Evolutionary conservation across 2,888 invertebrate species (phyloP).

Genomic region (Anarsia innoxiella): DNA sequence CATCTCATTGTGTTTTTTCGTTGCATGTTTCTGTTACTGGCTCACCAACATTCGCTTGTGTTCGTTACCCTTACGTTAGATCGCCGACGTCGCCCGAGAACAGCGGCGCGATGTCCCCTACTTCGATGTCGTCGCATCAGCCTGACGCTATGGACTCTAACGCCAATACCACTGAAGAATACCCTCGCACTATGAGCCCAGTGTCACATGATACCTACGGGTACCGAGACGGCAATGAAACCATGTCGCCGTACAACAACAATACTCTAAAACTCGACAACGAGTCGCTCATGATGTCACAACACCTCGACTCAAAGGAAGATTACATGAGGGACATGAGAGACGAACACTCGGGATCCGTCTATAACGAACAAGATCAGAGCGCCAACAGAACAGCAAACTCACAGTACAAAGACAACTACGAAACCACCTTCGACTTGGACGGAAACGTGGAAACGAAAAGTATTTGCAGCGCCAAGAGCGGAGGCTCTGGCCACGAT

Average conservation of each 20-base stretch:
- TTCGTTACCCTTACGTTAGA: conserved; percentile 56
- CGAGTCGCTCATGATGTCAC: conserved; percentile 63
- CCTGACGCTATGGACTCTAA: conserved; percentile 46
- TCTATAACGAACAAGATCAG: conserved; percentile 55
- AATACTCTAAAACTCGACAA: conserved; percentile 67
- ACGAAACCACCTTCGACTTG: conserved; percentile 90
- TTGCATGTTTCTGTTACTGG: conserved; percentile 72
- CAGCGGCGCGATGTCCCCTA: conserved; percentile 66
- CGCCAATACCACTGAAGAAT: conserved; percentile 50
- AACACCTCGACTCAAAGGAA: conserved; percentile 59
- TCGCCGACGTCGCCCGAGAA: conserved; percentile 61
- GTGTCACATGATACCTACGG: conserved; percentile 78
- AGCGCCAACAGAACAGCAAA: conserved; percentile 43
- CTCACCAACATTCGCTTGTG: conserved; percentile 72
- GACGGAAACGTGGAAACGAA: conserved; percentile 95
- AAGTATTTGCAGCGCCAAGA: conserved; percentile 88
- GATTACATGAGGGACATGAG: conserved; percentile 47
- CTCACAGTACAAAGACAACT: conserved; percentile 80
- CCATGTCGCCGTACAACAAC: conserved; percentile 55
- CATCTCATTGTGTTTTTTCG: conserved; percentile 54
- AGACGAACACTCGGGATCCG: conserved; percentile 52
- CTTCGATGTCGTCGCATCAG: conserved; percentile 47
- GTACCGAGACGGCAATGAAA: conserved; percentile 44
- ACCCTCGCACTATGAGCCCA: conserved; percentile 57
- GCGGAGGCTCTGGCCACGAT: conserved; percentile 86